Percentiles rank a stretch among this genome's conserved stretches.
Evolutionary conservation across 2,888 invertebrate genomes (phyloP).

Genomic region (Mycalesis mineus): DNA sequence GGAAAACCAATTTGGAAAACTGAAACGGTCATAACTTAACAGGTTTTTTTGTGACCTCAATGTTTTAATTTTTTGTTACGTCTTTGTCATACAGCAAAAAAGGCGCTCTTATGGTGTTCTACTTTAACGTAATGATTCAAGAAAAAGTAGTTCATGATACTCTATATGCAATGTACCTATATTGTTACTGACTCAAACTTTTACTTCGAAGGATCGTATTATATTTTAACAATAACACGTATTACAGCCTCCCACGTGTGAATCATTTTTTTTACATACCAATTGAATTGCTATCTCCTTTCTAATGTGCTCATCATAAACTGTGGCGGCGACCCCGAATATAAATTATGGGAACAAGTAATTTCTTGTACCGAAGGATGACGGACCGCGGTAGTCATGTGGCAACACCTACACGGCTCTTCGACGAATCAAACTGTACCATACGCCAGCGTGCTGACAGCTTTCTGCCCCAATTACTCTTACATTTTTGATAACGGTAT

Average conservation of each 20-base stretch:
- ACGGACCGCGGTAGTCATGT: constrained; percentile 48
- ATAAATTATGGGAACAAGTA: constrained; percentile 73
- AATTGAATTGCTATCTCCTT: constrained; percentile 70
- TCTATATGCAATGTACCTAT: neutral
- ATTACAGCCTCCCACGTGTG: constrained; percentile 52
- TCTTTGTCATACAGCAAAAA: neutral
- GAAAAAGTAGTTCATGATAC: neutral
- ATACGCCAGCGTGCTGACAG: constrained; percentile 43
- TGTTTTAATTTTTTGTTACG: neutral
- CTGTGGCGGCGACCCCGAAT: constrained; percentile 74
- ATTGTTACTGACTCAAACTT: neutral
- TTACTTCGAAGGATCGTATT: neutral
- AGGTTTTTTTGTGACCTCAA: neutral
- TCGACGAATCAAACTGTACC: constrained; percentile 71
- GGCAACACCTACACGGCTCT: constrained; percentile 66
- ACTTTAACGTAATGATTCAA: neutral
- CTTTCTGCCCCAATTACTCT: constrained; percentile 65
- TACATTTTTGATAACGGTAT: constrained; percentile 36
- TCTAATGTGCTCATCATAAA: constrained; percentile 67
- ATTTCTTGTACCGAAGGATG: constrained; percentile 72
- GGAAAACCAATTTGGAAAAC: constrained; percentile 1
- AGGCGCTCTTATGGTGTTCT: neutral
- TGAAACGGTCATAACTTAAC: neutral
- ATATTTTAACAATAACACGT: constrained; percentile 13
- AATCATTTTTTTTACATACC: constrained; percentile 49